Base-by-base conservation (phyloP, 1,140 invertebrate species). In the Cotesia vestalis region DNA sequence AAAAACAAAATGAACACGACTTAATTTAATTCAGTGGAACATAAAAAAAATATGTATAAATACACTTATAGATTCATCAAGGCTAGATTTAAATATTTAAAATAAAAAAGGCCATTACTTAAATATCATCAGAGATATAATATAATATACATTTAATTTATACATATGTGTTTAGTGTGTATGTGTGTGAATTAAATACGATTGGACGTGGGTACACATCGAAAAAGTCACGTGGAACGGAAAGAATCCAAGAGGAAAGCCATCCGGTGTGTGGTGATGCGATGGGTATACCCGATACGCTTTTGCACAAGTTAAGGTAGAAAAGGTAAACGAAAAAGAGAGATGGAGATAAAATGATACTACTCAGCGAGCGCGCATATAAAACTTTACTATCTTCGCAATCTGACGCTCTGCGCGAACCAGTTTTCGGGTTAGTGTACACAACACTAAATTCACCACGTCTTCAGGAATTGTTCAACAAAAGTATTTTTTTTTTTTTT, bases 321-420 rank as follows among this genome's bases (percentile, higher is more conserved):
- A 46, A 46, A 46, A 46, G 40, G 40, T 46, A 46, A 46, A 46
- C 40, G 40, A 46, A 11, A 46, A 11, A 59, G 63, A 35, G 34
- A 64, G 61, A 71, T 27, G 34, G 62, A 46, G 38, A 46, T 46
- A 57, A 17, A 61, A 36, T n/a, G 36, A 64, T 34, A 35, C 62
- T 35, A 64, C 62, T 64, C 62, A 64, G 62, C 66, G 36, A 38
- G 66, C 59, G 66, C 80, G 80, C 66, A 70, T 79, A 84, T 84
- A 85, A 85, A 84, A 84, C 80, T 81, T 77, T 71, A 74, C 78
- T 86, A 86, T 86, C 84, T 86, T 84, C 73, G 83, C 84, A 81
- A 85, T 85, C 83, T 83, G 83, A 84, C 81, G 82, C 6, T 46
- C 82, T 79, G 81, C 78, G 80, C 83, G 83, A 85, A 86, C 83